Conservation (phyloP, 2,888 invertebrate genomes). For the Dilophus febrilis region DNA sequence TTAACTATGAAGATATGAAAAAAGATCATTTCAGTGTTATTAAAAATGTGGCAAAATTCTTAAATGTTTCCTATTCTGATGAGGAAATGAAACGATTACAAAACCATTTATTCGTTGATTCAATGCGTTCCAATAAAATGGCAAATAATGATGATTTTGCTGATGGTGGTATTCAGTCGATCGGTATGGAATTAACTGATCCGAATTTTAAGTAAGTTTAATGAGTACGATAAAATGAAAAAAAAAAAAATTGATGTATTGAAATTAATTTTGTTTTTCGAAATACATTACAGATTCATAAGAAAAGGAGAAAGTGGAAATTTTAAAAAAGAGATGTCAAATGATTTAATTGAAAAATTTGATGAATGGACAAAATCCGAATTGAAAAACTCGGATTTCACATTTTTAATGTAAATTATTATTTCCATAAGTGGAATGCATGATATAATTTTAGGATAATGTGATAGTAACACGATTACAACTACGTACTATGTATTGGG, state of each 20-base stretch:
- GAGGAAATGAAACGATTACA: constrained; percentile 16
- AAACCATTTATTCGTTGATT: constrained; percentile 19
- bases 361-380: constrained; percentile 6
- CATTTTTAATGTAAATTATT: too few relatives aligned
- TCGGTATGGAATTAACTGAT: too few relatives aligned
- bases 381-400: too few relatives aligned
- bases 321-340: constrained; percentile 14
- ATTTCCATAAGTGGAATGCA: too few relatives aligned
- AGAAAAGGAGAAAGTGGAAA: constrained; percentile 14
- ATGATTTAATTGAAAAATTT: constrained; percentile 11
- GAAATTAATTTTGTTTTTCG: not conserved
- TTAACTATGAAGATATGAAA: constrained; percentile 26
- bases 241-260: too few relatives aligned
- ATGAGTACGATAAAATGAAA: too few relatives aligned
- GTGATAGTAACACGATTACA: too few relatives aligned
- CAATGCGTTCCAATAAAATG: constrained; percentile 14
- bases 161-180: too few relatives aligned
- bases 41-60: constrained; percentile 17
- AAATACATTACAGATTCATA: constrained; percentile 12
- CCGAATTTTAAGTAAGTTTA: too few relatives aligned
- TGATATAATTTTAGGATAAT: too few relatives aligned
- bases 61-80: constrained; percentile 14
- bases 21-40: constrained; percentile 18
- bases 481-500: too few relatives aligned
- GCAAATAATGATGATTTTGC: too few relatives aligned